Percentiles rank a stretch among this genome's conserved stretches.
phyloP scores from a whole-genome alignment of 2,113 vertebrate genomes.

The Scophthalmus maximus region DNA sequence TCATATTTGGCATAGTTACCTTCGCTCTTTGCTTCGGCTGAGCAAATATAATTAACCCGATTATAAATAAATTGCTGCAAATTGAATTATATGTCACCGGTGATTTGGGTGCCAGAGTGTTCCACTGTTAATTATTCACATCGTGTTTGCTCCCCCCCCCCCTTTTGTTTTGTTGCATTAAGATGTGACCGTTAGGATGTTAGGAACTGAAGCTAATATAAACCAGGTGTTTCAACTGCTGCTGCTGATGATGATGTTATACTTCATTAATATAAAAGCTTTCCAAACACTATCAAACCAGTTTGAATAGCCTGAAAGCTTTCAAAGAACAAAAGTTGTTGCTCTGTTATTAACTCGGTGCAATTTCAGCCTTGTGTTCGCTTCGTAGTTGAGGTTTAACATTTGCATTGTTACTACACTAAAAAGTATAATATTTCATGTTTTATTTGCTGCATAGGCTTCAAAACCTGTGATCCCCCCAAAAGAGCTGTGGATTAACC shows the following conservation, averaged over 20 bases:
- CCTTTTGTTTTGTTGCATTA: too few relatives aligned
- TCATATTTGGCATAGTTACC: background rate
- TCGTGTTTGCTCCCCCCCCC: background rate
- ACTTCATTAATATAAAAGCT: background rate
- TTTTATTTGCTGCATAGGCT: background rate
- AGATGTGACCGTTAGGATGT: background rate
- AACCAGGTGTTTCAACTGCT: slow-evolving; percentile 1
- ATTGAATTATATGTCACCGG: slow-evolving; percentile 25
- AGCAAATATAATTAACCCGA: slow-evolving; percentile 44
- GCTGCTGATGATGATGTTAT: background rate
- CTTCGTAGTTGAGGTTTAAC: too few relatives aligned
- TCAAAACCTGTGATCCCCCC: too few relatives aligned
- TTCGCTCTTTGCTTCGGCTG: background rate
- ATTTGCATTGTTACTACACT: background rate
- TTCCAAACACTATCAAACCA: background rate
- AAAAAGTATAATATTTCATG: background rate
- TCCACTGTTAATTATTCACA: slow-evolving; percentile 36
- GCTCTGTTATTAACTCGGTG: background rate
- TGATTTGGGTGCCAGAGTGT: slow-evolving; percentile 11
- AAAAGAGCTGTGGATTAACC: too few relatives aligned
- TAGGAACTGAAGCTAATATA: background rate
- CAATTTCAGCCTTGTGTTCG: background rate
- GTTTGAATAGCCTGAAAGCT: background rate
- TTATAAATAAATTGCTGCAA: slow-evolving; percentile 28
- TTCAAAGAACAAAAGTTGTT: background rate